phyloP scores from a whole-genome alignment of 2,888 invertebrate species.

The Rosalia funebris region DNA sequence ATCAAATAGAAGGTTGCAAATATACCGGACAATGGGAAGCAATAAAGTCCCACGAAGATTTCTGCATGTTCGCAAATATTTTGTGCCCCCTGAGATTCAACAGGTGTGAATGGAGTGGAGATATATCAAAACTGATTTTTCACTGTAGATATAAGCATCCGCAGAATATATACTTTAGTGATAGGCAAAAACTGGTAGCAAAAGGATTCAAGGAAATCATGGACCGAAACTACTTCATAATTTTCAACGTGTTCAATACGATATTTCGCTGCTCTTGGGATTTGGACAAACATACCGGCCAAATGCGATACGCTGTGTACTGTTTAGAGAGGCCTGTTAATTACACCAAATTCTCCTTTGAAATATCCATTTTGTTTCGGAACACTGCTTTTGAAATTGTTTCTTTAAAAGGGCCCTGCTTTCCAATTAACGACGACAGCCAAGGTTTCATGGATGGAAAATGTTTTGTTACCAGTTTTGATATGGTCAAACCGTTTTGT shows the following conservation, averaged over 20 bases:
- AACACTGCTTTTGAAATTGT: constrained; percentile 18
- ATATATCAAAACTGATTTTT: constrained; percentile 29
- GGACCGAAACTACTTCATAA: constrained; percentile 29
- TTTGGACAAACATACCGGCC: constrained; percentile 40
- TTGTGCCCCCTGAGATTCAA: constrained; percentile 40
- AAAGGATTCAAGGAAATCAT: constrained; percentile 23
- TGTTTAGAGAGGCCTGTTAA: constrained; percentile 21
- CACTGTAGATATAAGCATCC: constrained; percentile 45
- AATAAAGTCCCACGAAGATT: constrained; percentile 43
- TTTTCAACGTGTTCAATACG: constrained; percentile 41
- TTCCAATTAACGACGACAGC: no score
- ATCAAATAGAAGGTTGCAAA: constrained; percentile 39
- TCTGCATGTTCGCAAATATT: constrained; percentile 37
- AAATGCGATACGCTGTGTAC: constrained; percentile 47
- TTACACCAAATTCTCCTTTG: constrained; percentile 15
- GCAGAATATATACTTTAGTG: constrained; percentile 37
- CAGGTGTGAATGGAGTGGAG: constrained; percentile 44
- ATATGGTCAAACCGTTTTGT: no score
- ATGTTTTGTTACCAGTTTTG: no score
- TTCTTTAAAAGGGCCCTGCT: background rate
- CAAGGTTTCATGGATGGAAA: no score
- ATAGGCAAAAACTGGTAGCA: constrained; percentile 39
- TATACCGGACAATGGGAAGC: constrained; percentile 32
- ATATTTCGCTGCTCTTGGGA: constrained; percentile 47
- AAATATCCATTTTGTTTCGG: constrained; percentile 19